Conservation (phyloP, 2,797 vertebrate species). For the Gobionotothen gibberifrons region DNA sequence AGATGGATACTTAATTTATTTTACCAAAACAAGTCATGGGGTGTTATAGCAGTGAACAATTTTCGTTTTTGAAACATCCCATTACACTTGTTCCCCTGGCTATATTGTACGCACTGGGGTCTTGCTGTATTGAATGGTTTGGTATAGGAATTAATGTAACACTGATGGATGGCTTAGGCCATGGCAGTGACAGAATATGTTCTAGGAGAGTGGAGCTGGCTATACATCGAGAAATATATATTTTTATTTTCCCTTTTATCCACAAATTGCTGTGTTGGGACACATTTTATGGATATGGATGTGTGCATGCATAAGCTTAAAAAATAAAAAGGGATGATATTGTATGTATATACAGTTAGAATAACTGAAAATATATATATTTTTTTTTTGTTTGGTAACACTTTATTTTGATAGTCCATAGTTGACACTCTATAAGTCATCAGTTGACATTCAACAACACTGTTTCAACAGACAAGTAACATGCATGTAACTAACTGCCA, state of each 20-base stretch:
- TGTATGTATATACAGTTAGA: conserved; percentile 1
- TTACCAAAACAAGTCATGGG: conserved; percentile 48
- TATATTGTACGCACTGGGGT: conserved; percentile 31
- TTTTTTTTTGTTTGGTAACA: neutral
- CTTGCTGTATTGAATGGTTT: conserved; percentile 53
- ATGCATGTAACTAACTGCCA: too few relatives aligned
- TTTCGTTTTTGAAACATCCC: conserved; percentile 60
- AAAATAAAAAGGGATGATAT: neutral
- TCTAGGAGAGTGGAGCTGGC: conserved; percentile 61
- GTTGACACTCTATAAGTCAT: too few relatives aligned
- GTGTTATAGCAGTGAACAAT: conserved; percentile 26
- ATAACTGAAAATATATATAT: neutral
- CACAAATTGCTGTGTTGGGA: conserved; percentile 44
- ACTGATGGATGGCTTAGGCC: conserved; percentile 69
- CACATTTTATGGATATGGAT: conserved; percentile 30
- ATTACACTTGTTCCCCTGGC: conserved; percentile 43
- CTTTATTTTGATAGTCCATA: too few relatives aligned
- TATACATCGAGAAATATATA: conserved; percentile 56
- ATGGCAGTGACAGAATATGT: conserved; percentile 53
- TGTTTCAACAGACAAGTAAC: too few relatives aligned
- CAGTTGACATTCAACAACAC: too few relatives aligned
- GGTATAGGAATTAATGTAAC: conserved; percentile 65
- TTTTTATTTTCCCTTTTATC: conserved; percentile 60
- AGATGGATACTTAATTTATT: conserved; percentile 34
- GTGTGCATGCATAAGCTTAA: conserved; percentile 7